Evolutionary conservation across 2,888 invertebrate species (phyloP).

Genomic region (Hyalella azteca): DNA sequence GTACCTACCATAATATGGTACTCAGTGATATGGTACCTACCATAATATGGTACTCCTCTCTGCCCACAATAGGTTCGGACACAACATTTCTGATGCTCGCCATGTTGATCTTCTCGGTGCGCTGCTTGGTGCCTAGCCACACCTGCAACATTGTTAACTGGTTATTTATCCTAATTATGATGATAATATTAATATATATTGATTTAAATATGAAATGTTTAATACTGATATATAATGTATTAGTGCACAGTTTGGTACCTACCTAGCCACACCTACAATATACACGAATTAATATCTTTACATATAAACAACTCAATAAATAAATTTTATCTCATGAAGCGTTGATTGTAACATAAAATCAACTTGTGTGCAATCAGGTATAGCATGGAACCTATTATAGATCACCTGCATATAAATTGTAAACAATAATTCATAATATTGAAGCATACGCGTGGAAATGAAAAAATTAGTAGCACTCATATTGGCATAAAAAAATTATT

Average conservation of each 20-base stretch:
- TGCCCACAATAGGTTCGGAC: conserved; percentile 82
- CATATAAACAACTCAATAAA: too few species aligned
- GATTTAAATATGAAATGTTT: neutral
- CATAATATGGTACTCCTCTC: conserved; percentile 90
- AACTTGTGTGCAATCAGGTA: too few species aligned
- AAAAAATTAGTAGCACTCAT: too few species aligned
- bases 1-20: neutral
- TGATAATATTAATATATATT: neutral
- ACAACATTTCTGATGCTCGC: conserved; percentile 76
- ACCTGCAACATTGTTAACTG: conserved; percentile 62
- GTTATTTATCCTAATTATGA: neutral
- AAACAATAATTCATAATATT: too few species aligned
- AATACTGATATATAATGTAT: neutral
- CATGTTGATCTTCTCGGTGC: conserved; percentile 90
- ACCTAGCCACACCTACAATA: neutral
- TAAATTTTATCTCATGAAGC: too few species aligned
- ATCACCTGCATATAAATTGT: too few species aligned
- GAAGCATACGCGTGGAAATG: too few species aligned
- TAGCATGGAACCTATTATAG: too few species aligned
- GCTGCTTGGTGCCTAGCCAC: conserved; percentile 91
- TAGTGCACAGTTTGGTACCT: neutral
- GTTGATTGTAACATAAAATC: too few species aligned
- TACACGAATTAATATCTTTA: neutral
- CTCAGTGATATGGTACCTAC: conserved; percentile 66
- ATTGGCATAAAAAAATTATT: too few species aligned